Conservation (phyloP, 1,140 invertebrate species). For the Calephelis virginiensis region DNA sequence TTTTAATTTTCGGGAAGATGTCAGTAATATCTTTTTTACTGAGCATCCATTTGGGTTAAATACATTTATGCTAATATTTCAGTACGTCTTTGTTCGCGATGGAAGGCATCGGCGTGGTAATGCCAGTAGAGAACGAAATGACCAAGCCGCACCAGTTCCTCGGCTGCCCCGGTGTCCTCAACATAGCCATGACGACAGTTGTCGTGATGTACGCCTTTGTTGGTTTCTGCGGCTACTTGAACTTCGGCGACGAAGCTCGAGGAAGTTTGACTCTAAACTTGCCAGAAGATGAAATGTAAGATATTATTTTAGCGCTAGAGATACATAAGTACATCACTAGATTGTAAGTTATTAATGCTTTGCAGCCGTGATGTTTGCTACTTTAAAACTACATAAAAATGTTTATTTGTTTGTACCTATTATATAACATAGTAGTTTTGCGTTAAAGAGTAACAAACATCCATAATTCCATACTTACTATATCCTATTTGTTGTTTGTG, state of each 20-base stretch:
- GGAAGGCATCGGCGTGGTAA: conserved; percentile 90
- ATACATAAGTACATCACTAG: background rate
- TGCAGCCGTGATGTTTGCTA: too few species aligned
- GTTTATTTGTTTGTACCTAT: too few species aligned
- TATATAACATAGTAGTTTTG: too few species aligned
- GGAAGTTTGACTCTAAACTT: conserved; percentile 88
- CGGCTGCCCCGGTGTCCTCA: conserved; percentile 90
- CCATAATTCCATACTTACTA: too few species aligned
- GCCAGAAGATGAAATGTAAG: conserved; percentile 82
- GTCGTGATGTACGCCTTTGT: conserved; percentile 86
- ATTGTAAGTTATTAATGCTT: too few species aligned
- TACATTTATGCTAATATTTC: conserved; percentile 29
- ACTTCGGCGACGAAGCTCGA: conserved; percentile 83
- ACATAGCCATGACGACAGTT: conserved; percentile 89
- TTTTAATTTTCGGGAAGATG: too few species aligned
- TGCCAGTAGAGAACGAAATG: conserved; percentile 95
- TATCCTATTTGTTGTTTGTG: too few species aligned
- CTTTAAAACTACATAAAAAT: too few species aligned
- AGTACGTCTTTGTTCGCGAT: conserved; percentile 89
- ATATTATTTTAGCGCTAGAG: background rate
- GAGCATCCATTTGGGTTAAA: too few species aligned
- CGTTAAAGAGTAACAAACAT: too few species aligned
- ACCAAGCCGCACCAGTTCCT: conserved; percentile 87
- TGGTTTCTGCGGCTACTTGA: conserved; percentile 91
- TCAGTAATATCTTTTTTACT: too few species aligned